A percentile compares a stretch with the other conserved stretches of the same genome.
Evolutionary conservation across 2,888 invertebrate species (phyloP).

Genomic region (Merodon equestris): DNA sequence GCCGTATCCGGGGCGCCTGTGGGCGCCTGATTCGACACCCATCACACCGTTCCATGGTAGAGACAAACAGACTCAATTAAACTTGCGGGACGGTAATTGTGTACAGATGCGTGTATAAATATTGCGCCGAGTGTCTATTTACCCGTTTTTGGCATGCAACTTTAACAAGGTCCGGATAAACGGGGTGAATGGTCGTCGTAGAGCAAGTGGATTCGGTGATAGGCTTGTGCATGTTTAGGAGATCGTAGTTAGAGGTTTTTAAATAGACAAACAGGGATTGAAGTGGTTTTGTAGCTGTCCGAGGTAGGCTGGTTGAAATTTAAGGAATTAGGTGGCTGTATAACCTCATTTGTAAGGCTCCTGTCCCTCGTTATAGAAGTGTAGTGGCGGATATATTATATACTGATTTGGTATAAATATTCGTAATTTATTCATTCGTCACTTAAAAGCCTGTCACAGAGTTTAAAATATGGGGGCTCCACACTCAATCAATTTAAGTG

Average conservation of each 20-base stretch:
- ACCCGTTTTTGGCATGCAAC: conserved; percentile 34
- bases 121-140: conserved; percentile 47
- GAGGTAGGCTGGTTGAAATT: conserved; percentile 5
- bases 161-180: conserved; percentile 29
- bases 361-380: too few relatives aligned
- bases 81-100: conserved; percentile 61
- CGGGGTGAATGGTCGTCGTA: conserved; percentile 40
- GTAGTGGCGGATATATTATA: too few relatives aligned
- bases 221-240: too few relatives aligned
- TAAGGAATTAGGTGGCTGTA: conserved; percentile 14
- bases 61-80: conserved; percentile 63
- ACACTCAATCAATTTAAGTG: too few relatives aligned
- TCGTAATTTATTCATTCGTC: too few relatives aligned
- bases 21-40: conserved; percentile 5
- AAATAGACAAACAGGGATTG: conserved; percentile 43
- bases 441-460: too few relatives aligned
- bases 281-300: conserved; percentile 27
- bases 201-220: too few relatives aligned
- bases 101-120: conserved; percentile 63
- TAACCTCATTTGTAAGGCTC: too few relatives aligned
- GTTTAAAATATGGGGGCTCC: too few relatives aligned
- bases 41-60: neutral
- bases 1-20: conserved; percentile 2
- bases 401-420: too few relatives aligned
- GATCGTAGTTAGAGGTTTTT: conserved; percentile 8